Evolutionary conservation across 1,140 invertebrate genomes (phyloP), one percentile per base, ranked within the genome.

Genomic region (Triops cancriformis): DNA sequence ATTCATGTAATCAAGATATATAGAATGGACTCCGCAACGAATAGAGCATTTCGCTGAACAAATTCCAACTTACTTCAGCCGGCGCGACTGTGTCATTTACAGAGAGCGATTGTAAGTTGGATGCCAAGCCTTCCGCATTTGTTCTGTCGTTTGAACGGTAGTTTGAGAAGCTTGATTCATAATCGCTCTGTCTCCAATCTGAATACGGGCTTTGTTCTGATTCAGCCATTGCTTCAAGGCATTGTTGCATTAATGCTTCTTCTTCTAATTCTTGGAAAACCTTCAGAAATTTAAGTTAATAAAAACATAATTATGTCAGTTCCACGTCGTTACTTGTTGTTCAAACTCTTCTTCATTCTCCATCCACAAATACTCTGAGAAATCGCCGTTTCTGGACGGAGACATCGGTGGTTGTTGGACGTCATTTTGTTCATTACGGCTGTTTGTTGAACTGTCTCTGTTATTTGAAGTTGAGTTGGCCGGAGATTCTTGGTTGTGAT

Each of bases 321-420:
- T 72, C 77, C 42, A 26, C 18, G 43, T 11, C 26, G 6, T 73
- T 84, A 93, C 93, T 87, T 93, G 90, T 83, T 92, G 92, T 82
- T 95, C 93, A 83, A 94, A 95, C 82, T 94, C 93, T 82, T 94
- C 93, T 83, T 94, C 92, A 82, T 95, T 91, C 83, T 94, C 93
- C 93, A 95, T 94, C 93, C 93, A 95, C 87, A 94, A 88, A 81
- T 94, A 95, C 81, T 95, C 93, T 0, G 91, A 92, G 84, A 94
- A 95, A 84, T 94, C 92, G 74, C 88, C 89, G 81, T 90, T 88
- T 51, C 85, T 84, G 26, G 86, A 84, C n/a, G 86, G 85, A 74
- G 86, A 85, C 23, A 23, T 64, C 14, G 51, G 51, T 64, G 51
- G 51, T 64, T 64, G 51, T 18, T 64, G 51, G 14, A 64, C 51